A percentile compares a stretch with the other conserved stretches of the same genome.
Evolutionary conservation across 1,140 invertebrate species (phyloP).

Genomic region (Drosophila malerkotliana): DNA sequence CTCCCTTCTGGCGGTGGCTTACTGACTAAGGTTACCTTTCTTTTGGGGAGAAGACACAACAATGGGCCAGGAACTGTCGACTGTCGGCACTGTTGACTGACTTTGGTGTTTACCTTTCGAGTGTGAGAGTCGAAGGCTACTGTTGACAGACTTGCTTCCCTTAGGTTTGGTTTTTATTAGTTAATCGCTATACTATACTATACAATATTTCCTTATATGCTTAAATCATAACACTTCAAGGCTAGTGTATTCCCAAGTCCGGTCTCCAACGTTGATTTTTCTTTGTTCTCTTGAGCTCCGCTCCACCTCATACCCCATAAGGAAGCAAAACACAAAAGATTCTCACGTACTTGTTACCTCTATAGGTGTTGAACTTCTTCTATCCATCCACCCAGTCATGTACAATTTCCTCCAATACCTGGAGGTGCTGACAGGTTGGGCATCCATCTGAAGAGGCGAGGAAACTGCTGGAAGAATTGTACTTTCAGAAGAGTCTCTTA

Average conservation of each 20-base stretch:
- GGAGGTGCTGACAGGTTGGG: background rate
- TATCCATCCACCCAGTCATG: slow-evolving; percentile 4
- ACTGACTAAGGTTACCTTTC: slow-evolving; percentile 61
- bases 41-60: slow-evolving; percentile 45
- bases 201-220: background rate
- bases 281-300: slow-evolving; percentile 22
- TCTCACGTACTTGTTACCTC: slow-evolving; percentile 75
- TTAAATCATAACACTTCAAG: background rate
- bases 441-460: too few species aligned
- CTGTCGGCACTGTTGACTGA: slow-evolving; percentile 28
- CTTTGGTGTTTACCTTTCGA: too few species aligned
- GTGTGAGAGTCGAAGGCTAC: too few species aligned
- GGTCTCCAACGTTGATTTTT: background rate
- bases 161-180: too few species aligned
- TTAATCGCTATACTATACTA: too few species aligned
- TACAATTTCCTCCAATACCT: slow-evolving; percentile 7
- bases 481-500: too few species aligned
- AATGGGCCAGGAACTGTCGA: slow-evolving; percentile 47
- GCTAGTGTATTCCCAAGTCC: slow-evolving; percentile 5
- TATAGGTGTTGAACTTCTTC: slow-evolving; percentile 67
- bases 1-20: slow-evolving; percentile 5
- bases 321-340: slow-evolving; percentile 76
- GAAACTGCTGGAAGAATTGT: too few species aligned
- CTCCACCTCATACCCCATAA: slow-evolving; percentile 51
- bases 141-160: too few species aligned